Evolutionary conservation across 1,140 invertebrate species (phyloP).

Genomic region (Bombus terrestris): DNA sequence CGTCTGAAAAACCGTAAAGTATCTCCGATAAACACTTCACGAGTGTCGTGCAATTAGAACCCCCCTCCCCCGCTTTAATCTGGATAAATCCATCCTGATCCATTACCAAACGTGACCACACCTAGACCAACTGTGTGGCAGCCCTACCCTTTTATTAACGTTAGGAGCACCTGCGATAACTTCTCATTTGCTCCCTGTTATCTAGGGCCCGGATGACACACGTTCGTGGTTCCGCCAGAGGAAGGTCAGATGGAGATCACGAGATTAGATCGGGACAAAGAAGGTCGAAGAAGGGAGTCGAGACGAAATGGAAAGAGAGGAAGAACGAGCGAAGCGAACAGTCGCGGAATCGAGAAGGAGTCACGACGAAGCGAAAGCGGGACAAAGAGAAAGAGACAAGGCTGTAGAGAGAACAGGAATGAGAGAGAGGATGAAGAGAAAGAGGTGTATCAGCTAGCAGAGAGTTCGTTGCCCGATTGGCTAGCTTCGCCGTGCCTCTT

Average conservation of each 20-base stretch:
- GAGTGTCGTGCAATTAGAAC: constrained; percentile 1
- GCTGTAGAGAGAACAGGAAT: constrained; percentile 3
- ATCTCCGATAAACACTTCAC: not conserved
- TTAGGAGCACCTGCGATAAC: constrained; percentile 35
- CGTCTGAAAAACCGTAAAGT: not conserved
- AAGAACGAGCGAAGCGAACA: not conserved
- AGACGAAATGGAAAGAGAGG: not conserved
- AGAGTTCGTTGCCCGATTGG: constrained; percentile 69
- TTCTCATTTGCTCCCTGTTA: constrained; percentile 47
- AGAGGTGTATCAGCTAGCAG: constrained; percentile 48
- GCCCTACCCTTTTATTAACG: constrained; percentile 11
- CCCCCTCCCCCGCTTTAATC: not conserved
- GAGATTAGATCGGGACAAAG: constrained; percentile 45
- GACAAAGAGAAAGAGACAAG: not conserved
- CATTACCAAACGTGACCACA: not conserved
- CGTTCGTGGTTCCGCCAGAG: constrained; percentile 23
- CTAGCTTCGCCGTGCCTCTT: constrained; percentile 52
- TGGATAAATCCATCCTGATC: constrained; percentile 3
- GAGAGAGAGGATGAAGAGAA: constrained; percentile 31
- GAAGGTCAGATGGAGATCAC: constrained; percentile 44
- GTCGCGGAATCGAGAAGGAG: constrained; percentile 21
- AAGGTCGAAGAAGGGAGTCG: not conserved
- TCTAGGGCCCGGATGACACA: constrained; percentile 48
- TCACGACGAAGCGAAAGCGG: not conserved
- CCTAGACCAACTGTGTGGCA: not conserved